A percentile compares a stretch with the other conserved stretches of the same genome.
Evolutionary conservation across 2,797 vertebrate genomes (phyloP).

Genomic region (Malurus leucopterus): DNA sequence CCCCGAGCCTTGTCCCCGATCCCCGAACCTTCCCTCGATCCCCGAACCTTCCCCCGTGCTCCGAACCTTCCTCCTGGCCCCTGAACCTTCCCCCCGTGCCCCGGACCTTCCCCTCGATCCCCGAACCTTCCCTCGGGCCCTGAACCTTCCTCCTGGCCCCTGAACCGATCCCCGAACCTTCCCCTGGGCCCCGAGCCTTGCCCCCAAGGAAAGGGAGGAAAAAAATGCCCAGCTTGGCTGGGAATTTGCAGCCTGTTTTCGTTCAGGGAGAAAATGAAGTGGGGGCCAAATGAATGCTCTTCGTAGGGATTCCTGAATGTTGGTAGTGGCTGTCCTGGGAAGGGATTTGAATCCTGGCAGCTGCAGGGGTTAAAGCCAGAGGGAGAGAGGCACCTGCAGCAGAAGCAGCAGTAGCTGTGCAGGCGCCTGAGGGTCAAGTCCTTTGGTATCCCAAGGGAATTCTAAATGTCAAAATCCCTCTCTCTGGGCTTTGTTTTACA

Average conservation of each 20-base stretch:
- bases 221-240: not conserved
- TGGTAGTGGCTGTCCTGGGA: not conserved
- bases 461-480: not conserved
- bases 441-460: not conserved
- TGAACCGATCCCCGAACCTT: too few relatives aligned
- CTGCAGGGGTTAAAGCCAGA: not conserved
- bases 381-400: not conserved
- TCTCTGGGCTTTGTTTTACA: not conserved
- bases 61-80: not conserved
- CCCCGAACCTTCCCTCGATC: too few relatives aligned
- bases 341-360: not conserved
- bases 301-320: not conserved
- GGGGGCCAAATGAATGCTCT: not conserved
- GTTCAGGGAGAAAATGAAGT: not conserved
- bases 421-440: not conserved
- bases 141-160: not conserved
- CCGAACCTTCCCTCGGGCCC: too few relatives aligned
- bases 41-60: rapidly evolving
- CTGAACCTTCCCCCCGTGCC: too few relatives aligned
- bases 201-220: too few relatives aligned
- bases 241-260: not conserved
- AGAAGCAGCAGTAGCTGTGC: not conserved
- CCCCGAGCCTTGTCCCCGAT: too few relatives aligned
- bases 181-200: too few relatives aligned
- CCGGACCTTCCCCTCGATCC: too few relatives aligned